These are phyloP conservation scores for Orthonyx spaldingii DNA, from an alignment of 2,113 vertebrate species.

Conservation along the genomic window DNA sequence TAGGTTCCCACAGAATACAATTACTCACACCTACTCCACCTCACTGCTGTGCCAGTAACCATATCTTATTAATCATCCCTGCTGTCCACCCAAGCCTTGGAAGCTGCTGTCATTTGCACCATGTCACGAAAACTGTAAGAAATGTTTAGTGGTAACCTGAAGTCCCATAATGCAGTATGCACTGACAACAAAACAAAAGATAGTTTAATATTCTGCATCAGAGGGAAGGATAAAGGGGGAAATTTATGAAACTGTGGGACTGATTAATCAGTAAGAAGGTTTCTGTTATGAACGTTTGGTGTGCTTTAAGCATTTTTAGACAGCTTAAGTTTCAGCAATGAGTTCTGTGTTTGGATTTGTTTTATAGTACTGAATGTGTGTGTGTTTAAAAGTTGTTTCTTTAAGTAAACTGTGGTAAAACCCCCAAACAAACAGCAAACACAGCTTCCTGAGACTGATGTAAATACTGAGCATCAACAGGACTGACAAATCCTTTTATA, in stretches of 20 bases:
- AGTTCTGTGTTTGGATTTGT: not conserved
- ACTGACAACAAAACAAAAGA: not conserved
- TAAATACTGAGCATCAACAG: not conserved
- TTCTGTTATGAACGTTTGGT: not conserved
- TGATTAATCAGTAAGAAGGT: not conserved
- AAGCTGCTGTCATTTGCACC: not conserved
- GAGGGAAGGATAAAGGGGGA: not conserved
- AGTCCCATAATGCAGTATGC: not conserved
- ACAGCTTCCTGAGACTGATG: not conserved
- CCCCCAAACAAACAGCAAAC: not conserved
- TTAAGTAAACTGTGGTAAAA: not conserved
- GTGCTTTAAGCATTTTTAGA: not conserved
- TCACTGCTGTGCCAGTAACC: not conserved
- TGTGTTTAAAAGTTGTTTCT: not conserved
- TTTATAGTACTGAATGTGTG: not conserved
- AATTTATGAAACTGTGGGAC: not conserved
- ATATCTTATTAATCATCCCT: not conserved
- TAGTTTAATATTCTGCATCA: not conserved
- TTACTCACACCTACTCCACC: conserved; percentile 12
- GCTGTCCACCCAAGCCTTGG: not conserved
- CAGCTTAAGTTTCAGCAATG: not conserved
- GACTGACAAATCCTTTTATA: not conserved
- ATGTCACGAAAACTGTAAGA: not conserved
- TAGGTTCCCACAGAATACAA: not conserved
- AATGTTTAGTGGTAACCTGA: not conserved